phyloP scores from a whole-genome alignment of 2,797 vertebrate genomes.

The Onychomys leucogaster region DNA sequence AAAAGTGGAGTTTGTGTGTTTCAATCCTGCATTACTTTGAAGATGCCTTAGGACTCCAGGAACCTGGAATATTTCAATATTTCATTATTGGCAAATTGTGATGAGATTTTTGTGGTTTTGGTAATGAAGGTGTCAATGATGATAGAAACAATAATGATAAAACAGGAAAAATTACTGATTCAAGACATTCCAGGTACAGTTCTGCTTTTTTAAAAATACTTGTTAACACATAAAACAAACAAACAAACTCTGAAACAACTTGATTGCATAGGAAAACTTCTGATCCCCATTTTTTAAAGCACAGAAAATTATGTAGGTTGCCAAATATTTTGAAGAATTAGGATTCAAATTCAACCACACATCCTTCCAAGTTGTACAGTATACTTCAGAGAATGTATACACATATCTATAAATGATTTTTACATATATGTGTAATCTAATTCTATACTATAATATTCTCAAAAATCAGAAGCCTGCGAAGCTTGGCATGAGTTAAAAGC shows the following conservation, averaged over 20 bases:
- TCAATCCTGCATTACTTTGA: neutral
- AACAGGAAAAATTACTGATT: neutral
- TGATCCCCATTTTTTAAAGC: neutral
- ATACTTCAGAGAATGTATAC: neutral
- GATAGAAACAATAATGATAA: neutral
- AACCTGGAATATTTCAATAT: neutral
- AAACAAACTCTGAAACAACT: neutral
- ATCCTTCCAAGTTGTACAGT: neutral
- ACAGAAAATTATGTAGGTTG: neutral
- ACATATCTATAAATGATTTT: neutral
- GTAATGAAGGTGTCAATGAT: slow-evolving; percentile 18
- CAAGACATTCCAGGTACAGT: neutral
- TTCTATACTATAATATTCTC: neutral
- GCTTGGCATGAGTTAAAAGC: neutral
- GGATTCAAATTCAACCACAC: neutral
- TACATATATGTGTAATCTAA: neutral
- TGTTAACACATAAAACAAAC: neutral
- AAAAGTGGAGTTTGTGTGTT: neutral
- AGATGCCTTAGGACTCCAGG: neutral
- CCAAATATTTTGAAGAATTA: neutral
- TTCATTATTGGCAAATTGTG: slow-evolving; percentile 23
- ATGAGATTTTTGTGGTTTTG: neutral
- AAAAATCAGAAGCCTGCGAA: neutral
- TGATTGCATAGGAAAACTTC: neutral
- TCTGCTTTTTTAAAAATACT: neutral